Percentiles rank a stretch among this genome's conserved stretches.
These are phyloP conservation scores for Orchestes rusci DNA, from an alignment of 2,888 invertebrate species.

Conservation along the genomic window DNA sequence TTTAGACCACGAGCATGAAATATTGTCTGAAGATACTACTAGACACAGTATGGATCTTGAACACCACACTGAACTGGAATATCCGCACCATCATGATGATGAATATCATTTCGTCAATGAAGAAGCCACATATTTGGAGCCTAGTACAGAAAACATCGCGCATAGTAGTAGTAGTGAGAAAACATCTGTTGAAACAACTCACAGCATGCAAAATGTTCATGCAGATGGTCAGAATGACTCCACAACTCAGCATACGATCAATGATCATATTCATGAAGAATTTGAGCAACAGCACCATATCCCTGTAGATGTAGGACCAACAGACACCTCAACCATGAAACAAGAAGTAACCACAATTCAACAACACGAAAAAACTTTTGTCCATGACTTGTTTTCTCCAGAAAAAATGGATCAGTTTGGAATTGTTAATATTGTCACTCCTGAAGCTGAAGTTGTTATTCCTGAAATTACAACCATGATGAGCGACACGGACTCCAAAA, in stretches of 20 bases:
- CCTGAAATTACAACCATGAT: slow-evolving; percentile 3
- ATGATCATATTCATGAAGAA: background rate
- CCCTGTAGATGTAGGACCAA: slow-evolving; percentile 7
- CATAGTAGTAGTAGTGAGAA: background rate
- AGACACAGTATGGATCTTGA: slow-evolving; percentile 4
- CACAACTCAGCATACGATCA: background rate
- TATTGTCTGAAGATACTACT: slow-evolving; percentile 12
- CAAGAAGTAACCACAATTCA: background rate
- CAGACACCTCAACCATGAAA: slow-evolving; percentile 6
- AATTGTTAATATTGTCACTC: slow-evolving; percentile 20
- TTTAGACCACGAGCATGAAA: slow-evolving; percentile 10
- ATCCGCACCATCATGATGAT: slow-evolving; percentile 11
- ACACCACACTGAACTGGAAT: slow-evolving; percentile 1
- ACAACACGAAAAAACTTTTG: slow-evolving; percentile 1
- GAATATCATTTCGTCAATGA: slow-evolving; percentile 20
- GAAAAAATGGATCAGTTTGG: slow-evolving; percentile 8
- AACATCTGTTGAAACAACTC: background rate
- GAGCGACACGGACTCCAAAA: background rate
- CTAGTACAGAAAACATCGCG: slow-evolving; percentile 9
- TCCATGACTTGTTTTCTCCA: slow-evolving; percentile 6
- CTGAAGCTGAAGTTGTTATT: slow-evolving; percentile 22
- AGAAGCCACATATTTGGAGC: slow-evolving; percentile 21
- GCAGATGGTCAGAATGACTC: background rate
- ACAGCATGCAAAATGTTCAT: background rate
- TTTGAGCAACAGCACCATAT: slow-evolving; percentile 4